phyloP scores from a whole-genome alignment of 2,113 vertebrate species.

The Spea bombifrons region DNA sequence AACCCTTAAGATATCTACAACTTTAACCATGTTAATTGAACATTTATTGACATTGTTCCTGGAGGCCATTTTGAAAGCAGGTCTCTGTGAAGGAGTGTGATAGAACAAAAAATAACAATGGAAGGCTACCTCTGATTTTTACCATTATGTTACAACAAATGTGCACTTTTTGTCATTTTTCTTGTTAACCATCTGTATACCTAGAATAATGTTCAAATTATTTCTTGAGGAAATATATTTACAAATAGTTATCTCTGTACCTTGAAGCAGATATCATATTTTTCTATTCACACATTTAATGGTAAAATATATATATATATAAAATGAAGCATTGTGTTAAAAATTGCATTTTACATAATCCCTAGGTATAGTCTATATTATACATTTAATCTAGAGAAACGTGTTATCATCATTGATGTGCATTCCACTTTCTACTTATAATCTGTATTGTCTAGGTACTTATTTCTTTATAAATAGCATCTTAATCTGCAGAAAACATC shows the following conservation, averaged over 20 bases:
- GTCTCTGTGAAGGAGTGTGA: constrained; percentile 61
- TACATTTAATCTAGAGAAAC: constrained; percentile 23
- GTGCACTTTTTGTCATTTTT: constrained; percentile 63
- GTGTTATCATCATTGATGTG: constrained; percentile 87
- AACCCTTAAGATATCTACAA: too few species aligned
- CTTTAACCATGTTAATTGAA: constrained; percentile 37
- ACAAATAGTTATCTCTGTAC: constrained; percentile 19
- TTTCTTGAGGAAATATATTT: constrained; percentile 34
- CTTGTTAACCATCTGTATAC: constrained; percentile 22
- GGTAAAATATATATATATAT: not conserved
- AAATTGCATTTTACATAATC: constrained; percentile 13
- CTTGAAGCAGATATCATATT: constrained; percentile 39
- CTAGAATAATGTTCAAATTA: constrained; percentile 21
- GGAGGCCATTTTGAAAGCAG: constrained; percentile 64
- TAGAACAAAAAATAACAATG: constrained; percentile 64
- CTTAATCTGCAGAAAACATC: constrained; percentile 59
- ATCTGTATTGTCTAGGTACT: constrained; percentile 60
- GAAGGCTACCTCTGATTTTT: constrained; percentile 78
- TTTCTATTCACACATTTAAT: constrained; percentile 33
- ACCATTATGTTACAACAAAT: constrained; percentile 70
- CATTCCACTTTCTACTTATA: constrained; percentile 93
- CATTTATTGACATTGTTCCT: constrained; percentile 52
- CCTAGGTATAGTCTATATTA: not conserved
- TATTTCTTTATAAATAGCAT: constrained; percentile 54
- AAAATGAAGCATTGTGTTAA: constrained; percentile 12